phyloP scores from a whole-genome alignment of 2,888 invertebrate species.

The Lepidocyrtinus sp. region DNA sequence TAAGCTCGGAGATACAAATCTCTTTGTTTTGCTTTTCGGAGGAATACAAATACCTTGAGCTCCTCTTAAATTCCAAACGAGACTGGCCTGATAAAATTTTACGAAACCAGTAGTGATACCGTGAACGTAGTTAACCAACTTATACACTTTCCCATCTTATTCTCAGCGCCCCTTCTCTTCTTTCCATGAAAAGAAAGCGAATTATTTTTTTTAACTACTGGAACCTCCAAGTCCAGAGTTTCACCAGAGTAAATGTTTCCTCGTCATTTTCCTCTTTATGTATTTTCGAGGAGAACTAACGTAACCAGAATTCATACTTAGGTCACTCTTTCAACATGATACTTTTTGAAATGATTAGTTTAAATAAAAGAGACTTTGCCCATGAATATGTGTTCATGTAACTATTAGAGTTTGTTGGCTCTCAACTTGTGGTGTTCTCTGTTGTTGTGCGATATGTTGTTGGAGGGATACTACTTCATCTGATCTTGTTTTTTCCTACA shows the following conservation, averaged over 20 bases:
- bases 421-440: background rate
- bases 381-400: background rate
- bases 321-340: background rate
- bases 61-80: background rate
- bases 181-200: background rate
- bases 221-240: background rate
- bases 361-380: background rate
- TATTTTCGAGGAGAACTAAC: background rate
- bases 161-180: background rate
- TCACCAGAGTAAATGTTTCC: slow-evolving; percentile 15
- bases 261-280: background rate
- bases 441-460: slow-evolving; percentile 16
- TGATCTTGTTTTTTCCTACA: slow-evolving; percentile 8
- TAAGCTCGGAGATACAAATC: no score
- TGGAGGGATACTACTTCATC: slow-evolving; percentile 40
- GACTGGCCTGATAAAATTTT: background rate
- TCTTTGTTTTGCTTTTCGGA: no score
- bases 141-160: background rate
- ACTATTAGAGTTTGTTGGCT: background rate
- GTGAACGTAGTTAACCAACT: background rate
- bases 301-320: background rate
- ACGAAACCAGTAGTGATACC: background rate
- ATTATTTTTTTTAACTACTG: background rate
- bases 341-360: background rate
- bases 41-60: no score